phyloP scores from a whole-genome alignment of 2,113 vertebrate species.

The Columbina picui region DNA sequence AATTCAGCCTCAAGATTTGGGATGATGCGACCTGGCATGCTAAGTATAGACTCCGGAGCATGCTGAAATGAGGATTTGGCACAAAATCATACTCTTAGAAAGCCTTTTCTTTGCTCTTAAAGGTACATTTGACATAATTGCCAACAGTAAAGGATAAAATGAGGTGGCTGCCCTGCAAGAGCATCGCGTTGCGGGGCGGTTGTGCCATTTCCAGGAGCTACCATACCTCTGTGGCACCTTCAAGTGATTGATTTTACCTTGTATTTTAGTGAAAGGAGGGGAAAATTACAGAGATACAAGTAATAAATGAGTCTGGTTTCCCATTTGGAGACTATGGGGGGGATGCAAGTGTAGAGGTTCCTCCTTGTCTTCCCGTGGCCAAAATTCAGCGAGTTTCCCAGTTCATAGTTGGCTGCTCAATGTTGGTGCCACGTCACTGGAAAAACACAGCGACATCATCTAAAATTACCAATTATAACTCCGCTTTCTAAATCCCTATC shows the following conservation, averaged over 20 bases:
- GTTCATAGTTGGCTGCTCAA: accelerated
- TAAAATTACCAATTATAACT: background rate
- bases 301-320: background rate
- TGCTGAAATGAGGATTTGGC: background rate
- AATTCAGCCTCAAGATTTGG: background rate
- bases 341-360: accelerated
- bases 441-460: background rate
- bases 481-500: background rate
- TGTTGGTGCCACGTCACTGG: background rate
- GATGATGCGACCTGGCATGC: background rate
- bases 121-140: background rate
- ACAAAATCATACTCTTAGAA: background rate
- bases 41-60: background rate
- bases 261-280: background rate
- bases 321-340: background rate
- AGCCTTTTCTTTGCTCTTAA: background rate
- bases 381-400: accelerated
- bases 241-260: background rate
- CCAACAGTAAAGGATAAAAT: no score
- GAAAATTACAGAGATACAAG: background rate
- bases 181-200: accelerated
- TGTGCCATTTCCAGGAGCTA: background rate
- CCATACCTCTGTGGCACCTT: background rate
- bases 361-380: background rate
- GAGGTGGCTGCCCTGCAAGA: no score